A percentile compares a stretch with the other conserved stretches of the same genome.
Evolutionary conservation across 64 coral and sea anemone species (phyloP).

Genomic region (Montipora cactus): DNA sequence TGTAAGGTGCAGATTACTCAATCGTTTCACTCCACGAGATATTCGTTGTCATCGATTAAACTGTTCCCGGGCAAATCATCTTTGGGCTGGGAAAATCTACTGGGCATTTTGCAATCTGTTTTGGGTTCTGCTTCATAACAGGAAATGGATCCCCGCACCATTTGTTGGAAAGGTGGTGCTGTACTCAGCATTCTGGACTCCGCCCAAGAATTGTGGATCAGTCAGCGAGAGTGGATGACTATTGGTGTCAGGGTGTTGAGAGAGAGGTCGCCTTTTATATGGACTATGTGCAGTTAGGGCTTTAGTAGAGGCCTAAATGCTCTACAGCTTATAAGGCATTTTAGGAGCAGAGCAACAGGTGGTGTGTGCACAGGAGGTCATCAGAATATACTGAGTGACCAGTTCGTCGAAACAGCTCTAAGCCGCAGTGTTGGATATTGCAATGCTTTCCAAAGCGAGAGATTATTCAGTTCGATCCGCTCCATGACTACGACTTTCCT

Average conservation of each 20-base stretch:
- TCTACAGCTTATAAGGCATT: not conserved
- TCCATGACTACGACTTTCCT: too few relatives aligned
- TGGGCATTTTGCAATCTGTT: not conserved
- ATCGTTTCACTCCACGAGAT: too few relatives aligned
- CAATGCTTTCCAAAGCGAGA: too few relatives aligned
- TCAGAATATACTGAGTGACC: not conserved
- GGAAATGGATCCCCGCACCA: conserved; percentile 96
- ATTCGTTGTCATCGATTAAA: too few relatives aligned
- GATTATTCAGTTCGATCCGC: too few relatives aligned
- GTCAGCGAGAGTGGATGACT: conserved; percentile 87
- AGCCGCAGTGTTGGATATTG: too few relatives aligned
- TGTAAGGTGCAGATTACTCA: too few relatives aligned
- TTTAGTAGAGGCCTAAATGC: not conserved
- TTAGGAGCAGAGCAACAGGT: not conserved
- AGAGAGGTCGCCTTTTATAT: conserved; percentile 91
- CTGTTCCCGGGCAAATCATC: too few relatives aligned
- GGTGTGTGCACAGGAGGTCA: not conserved
- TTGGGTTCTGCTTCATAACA: not conserved
- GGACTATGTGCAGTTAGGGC: conserved; percentile 61
- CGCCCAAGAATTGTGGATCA: conserved; percentile 97
- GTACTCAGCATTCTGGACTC: conserved; percentile 95
- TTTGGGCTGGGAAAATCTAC: too few relatives aligned
- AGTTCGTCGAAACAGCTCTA: too few relatives aligned
- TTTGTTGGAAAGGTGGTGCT: conserved; percentile 97
- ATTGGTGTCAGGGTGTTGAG: conserved; percentile 94